Base-by-base conservation (phyloP, 2,888 invertebrate genomes). In the Coenonympha glycerion region DNA sequence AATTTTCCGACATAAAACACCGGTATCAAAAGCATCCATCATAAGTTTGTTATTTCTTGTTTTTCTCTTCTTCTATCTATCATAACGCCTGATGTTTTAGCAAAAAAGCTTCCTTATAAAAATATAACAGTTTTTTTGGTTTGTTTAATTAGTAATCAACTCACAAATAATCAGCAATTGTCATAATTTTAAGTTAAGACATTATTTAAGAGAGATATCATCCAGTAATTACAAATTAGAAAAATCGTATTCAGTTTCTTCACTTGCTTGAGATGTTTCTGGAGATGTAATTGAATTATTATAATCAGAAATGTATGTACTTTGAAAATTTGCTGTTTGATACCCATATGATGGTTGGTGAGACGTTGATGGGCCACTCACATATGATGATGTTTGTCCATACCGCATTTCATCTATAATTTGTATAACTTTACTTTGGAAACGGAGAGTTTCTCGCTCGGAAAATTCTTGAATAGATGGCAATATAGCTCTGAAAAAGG, bases 401-500 rank as follows among this genome's bases (percentile, higher is more conserved):
- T 58, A 61, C 52, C 59, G 58, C 58, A 62, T 61, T 49, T 62
- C 22, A 22, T 22, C 22, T 22, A 22, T 22, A 52, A 60, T 59
- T 61, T 62, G 58, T 53, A 60, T 37, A 2, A 63, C 59, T 60
- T 51, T 62, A 57, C 57, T 46, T 46, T 46, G 36, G 26, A 46
- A 46, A 26, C 8, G 6, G 46, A 46, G n/a, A 46, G 36, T 42
- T 42, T 42, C 30, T 30, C 30, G 42, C 30, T 46, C 46, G 24
- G 36, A 18, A 26, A 46, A 46, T 15, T 24, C 24, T 36, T 36
- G 19, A 26, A 19, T 46, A 9, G 46, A 46, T 46, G 37, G 37
- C 36, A 46, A 46, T 31, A 46, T 46, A 18, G 5, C 28, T 22
- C 22, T 22, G 22, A 22, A 22, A 22, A 22, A 22, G 22, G 22